Conservation (phyloP, 2,888 invertebrate species). For the Gortyna flavago region DNA sequence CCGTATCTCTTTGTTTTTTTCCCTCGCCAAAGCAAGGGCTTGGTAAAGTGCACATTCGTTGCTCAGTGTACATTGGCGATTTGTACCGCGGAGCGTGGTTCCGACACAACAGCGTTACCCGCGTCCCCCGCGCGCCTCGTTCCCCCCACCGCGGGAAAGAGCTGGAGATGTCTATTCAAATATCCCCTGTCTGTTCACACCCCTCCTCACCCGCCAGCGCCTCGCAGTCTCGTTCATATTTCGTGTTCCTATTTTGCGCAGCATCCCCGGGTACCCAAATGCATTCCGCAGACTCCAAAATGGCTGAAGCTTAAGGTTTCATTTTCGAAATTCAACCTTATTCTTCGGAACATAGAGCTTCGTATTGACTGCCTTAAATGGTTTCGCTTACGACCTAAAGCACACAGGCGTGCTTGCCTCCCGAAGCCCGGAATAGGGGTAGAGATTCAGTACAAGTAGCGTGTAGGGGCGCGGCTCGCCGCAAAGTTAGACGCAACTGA, state of each 20-base stretch:
- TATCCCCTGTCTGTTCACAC: conserved; percentile 88
- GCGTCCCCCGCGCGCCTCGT: conserved; percentile 69
- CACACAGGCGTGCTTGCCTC: conserved; percentile 75
- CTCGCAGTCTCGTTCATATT: conserved; percentile 91
- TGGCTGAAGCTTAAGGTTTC: conserved; percentile 70
- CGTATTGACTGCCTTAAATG: conserved; percentile 49
- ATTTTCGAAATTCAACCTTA: conserved; percentile 68
- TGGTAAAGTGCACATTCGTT: conserved; percentile 87
- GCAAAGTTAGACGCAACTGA: conserved; percentile 90
- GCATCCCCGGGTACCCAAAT: conserved; percentile 90
- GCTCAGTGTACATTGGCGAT: conserved; percentile 85
- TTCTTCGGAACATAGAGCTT: conserved; percentile 47
- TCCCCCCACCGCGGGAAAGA: conserved; percentile 80
- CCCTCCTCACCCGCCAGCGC: conserved; percentile 88
- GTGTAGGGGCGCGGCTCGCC: conserved; percentile 90
- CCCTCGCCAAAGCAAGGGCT: conserved; percentile 71
- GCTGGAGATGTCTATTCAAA: conserved; percentile 88
- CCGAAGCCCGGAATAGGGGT: conserved; percentile 89
- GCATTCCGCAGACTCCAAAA: conserved; percentile 87
- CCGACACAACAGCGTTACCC: conserved; percentile 88
- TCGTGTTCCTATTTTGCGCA: conserved; percentile 91
- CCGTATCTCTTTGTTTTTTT: conserved; percentile 84
- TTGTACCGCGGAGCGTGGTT: conserved; percentile 83
- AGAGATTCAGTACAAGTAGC: conserved; percentile 90
- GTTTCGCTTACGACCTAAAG: conserved; percentile 71